phyloP scores from a whole-genome alignment of 1,140 invertebrate genomes.

The Globodera rostochiensis region DNA sequence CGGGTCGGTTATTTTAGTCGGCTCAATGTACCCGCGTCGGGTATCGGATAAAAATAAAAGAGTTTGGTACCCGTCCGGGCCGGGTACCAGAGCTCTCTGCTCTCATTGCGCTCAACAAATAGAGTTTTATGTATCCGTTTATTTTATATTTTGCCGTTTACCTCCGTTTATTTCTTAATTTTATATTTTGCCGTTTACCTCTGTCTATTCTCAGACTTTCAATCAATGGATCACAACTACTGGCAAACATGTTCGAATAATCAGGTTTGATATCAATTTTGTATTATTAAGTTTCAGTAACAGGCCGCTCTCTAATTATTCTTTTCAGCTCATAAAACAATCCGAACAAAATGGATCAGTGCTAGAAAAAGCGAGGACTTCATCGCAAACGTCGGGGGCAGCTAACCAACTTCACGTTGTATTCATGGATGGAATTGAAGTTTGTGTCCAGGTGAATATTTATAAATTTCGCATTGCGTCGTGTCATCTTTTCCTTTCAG shows the following conservation, averaged over 20 bases:
- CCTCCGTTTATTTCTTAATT: background rate
- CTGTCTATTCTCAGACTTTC: background rate
- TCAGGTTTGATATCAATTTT: background rate
- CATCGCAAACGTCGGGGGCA: background rate
- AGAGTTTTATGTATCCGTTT: too few relatives aligned
- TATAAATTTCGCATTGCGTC: background rate
- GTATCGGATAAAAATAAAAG: too few relatives aligned
- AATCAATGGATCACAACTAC: constrained; percentile 18
- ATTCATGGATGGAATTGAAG: background rate
- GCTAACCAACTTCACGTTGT: background rate
- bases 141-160: background rate
- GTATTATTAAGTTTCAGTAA: background rate
- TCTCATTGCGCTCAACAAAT: too few relatives aligned
- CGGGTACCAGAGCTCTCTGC: too few relatives aligned
- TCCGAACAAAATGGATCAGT: background rate
- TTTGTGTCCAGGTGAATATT: background rate
- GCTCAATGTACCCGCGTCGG: too few relatives aligned
- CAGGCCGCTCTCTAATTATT: background rate
- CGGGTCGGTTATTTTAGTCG: too few relatives aligned
- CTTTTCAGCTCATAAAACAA: background rate
- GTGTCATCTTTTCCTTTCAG: constrained; percentile 26
- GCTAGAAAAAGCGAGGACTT: background rate
- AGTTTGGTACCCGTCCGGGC: too few relatives aligned
- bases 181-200: background rate
- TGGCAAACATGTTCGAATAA: constrained; percentile 7